Evolutionary conservation across 2,888 invertebrate species (phyloP), one percentile per base, ranked within the genome.

Genomic region (Tetramorium bicarinatum): DNA sequence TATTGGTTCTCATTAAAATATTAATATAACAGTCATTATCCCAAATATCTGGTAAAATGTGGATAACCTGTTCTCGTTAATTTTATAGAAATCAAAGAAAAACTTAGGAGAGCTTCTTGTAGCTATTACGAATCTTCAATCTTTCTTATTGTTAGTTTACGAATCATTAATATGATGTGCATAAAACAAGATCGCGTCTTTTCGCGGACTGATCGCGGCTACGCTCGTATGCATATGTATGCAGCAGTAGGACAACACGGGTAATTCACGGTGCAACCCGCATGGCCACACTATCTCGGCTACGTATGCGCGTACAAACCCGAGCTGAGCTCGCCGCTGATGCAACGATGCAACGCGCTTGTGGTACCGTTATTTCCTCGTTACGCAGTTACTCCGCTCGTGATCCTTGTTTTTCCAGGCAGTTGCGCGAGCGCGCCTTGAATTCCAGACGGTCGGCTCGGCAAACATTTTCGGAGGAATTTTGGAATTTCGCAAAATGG

Each of bases 301-400:
- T 64, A 52, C 64, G 49, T 61, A 21, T 21, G 21, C 15, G 29
- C 18, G 34, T 64, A 66, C 66, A 83, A 80, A 80, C 67, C 47
- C 29, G 29, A 34, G 29, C 4, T 34, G 29, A 62, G 61, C 34
- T n/a, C 49, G 64, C 13, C 56, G 34, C 8, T 56, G 15, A 52
- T 83, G 61, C 69, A 67, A 77, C 61, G 29, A 34, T 44, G 62
- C 47, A 76, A 8, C 13, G 25, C 49, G 47, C 41, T 54, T 59
- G 25, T 69, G 54, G 64, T 25, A 59, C 67, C 44, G 54, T 79
- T 85, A 83, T 84, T 82, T 83, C 66, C 82, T 76, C 76, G 75
- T 77, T 82, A 85, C 64, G 25, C 76, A n/a, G 47, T 54, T 47
- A 47, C 18, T 21, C 61, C 34, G 34, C 13, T 34, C 54, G n/a